A percentile compares a stretch with the other conserved stretches of the same genome.
Evolutionary conservation across 2,113 vertebrate genomes (phyloP).

Genomic region (Micronisus gabar): DNA sequence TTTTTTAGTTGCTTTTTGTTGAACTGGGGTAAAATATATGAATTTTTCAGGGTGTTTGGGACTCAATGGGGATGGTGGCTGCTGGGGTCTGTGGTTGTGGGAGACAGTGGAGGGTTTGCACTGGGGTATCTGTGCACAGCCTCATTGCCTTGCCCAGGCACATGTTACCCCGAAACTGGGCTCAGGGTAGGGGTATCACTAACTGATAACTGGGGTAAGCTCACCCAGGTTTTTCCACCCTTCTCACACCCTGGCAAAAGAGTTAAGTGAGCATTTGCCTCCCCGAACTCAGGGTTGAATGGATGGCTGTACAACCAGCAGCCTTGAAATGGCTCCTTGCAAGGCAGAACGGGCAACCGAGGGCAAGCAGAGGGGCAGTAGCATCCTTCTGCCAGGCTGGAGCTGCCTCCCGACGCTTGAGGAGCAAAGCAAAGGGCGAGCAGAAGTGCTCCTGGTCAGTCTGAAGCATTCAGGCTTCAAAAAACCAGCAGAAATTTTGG

Average conservation of each 20-base stretch:
- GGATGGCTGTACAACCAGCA: neutral
- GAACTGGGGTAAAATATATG: neutral
- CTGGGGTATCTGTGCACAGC: neutral
- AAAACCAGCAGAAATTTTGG: neutral
- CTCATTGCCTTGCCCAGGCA: neutral
- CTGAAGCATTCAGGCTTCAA: neutral
- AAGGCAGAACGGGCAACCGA: accelerated
- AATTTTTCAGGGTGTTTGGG: neutral
- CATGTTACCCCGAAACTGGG: neutral
- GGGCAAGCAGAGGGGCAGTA: neutral
- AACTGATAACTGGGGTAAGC: neutral
- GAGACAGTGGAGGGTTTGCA: neutral
- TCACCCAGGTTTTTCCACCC: neutral
- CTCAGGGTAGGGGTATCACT: neutral
- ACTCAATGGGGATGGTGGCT: neutral
- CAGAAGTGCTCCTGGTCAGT: neutral
- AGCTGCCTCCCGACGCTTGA: neutral
- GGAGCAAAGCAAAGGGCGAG: neutral
- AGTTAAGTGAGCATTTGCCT: neutral
- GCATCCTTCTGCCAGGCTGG: neutral
- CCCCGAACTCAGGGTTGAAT: neutral
- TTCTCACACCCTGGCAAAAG: neutral
- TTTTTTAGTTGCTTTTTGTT: neutral
- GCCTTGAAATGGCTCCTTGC: neutral
- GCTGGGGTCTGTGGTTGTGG: too few species aligned